phyloP scores from a whole-genome alignment of 92 coral and sea anemone species.

The Siderastrea siderea region DNA sequence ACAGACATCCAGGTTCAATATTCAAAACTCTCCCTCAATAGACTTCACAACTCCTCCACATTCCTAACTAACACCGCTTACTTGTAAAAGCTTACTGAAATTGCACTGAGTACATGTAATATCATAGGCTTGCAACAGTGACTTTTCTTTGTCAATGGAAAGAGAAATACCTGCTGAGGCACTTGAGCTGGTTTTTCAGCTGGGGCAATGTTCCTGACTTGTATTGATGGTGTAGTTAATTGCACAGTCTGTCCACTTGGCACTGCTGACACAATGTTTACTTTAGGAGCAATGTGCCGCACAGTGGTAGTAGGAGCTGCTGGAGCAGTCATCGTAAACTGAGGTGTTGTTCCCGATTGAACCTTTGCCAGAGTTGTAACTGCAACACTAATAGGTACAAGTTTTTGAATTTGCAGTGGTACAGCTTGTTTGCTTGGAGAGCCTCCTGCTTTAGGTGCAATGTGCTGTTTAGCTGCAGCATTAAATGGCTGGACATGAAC shows the following conservation, averaged over 20 bases:
- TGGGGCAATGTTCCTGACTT: constrained; percentile 46
- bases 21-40: too few species aligned
- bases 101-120: too few species aligned
- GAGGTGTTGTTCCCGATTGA: constrained; percentile 57
- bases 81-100: too few species aligned
- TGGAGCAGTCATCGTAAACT: constrained; percentile 65
- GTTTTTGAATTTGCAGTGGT: constrained; percentile 70
- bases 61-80: too few species aligned
- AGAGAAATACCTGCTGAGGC: constrained; percentile 43
- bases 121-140: too few species aligned
- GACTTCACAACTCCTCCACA: too few species aligned
- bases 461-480: constrained; percentile 74
- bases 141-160: not conserved
- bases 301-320: constrained; percentile 61
- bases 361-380: constrained; percentile 54
- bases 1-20: too few species aligned
- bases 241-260: constrained; percentile 75
- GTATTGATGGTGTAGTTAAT: constrained; percentile 27
- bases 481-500: constrained; percentile 85
- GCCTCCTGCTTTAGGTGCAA: constrained; percentile 70
- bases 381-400: constrained; percentile 83
- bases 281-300: constrained; percentile 88
- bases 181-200: constrained; percentile 48
- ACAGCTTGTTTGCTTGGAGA: constrained; percentile 84
- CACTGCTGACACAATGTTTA: constrained; percentile 79